phyloP scores from a whole-genome alignment of 2,888 invertebrate species.

The Spilarctia lutea region DNA sequence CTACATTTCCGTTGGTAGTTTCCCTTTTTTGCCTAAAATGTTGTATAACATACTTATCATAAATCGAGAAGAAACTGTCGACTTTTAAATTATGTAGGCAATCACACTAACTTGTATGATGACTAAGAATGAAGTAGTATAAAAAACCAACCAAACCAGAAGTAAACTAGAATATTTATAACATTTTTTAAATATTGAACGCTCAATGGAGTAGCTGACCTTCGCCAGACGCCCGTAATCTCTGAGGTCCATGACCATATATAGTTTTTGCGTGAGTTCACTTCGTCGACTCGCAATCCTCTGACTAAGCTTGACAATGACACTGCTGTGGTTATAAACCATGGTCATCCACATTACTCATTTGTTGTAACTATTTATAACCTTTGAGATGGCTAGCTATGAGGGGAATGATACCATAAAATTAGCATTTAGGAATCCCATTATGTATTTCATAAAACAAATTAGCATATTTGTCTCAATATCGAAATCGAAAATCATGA shows the following conservation, averaged over 20 bases:
- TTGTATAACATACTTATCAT: background rate
- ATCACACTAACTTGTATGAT: background rate
- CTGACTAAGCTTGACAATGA: constrained; percentile 61
- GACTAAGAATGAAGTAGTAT: background rate
- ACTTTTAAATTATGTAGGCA: background rate
- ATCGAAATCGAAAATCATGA: too few species aligned
- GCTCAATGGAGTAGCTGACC: constrained; percentile 59
- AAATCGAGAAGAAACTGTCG: background rate
- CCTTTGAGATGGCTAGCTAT: background rate
- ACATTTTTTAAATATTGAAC: constrained; percentile 33
- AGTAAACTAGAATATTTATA: constrained; percentile 16
- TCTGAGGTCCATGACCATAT: constrained; percentile 71
- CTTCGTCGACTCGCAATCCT: constrained; percentile 56
- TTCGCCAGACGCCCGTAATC: constrained; percentile 61
- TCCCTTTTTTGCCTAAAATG: too few species aligned
- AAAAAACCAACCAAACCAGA: constrained; percentile 15
- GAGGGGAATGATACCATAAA: background rate
- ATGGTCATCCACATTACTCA: constrained; percentile 33
- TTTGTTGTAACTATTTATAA: constrained; percentile 25
- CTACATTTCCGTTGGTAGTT: too few species aligned
- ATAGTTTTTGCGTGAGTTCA: constrained; percentile 61
- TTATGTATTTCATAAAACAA: background rate
- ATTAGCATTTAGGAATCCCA: background rate
- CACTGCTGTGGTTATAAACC: constrained; percentile 50
- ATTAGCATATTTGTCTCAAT: background rate